These are phyloP conservation scores for Ginglymostoma cirratum DNA, from an alignment of 2,113 vertebrate species.

Conservation along the genomic window DNA sequence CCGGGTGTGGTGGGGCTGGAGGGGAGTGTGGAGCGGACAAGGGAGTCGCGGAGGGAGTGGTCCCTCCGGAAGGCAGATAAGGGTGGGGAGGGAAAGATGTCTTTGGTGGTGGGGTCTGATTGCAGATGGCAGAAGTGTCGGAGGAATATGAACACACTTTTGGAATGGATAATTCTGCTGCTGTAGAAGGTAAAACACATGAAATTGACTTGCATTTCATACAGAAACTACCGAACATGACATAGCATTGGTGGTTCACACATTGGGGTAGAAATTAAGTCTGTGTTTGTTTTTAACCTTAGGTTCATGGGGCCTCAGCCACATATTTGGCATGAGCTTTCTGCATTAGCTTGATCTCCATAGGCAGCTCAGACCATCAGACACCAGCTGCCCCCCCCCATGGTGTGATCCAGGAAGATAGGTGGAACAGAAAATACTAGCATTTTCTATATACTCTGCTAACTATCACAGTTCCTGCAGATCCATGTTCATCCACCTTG, in stretches of 20 bases:
- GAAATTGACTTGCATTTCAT: not conserved
- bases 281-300: not conserved
- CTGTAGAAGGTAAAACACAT: not conserved
- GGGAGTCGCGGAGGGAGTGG: too few species aligned
- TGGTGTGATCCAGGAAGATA: not conserved
- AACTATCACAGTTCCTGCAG: too few species aligned
- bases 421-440: not conserved
- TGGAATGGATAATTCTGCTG: not conserved
- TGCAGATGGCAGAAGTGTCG: too few species aligned
- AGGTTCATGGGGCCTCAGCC: not conserved
- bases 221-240: not conserved
- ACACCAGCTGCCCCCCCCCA: not conserved
- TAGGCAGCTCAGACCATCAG: not conserved
- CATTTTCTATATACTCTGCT: not conserved
- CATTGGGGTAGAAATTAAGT: not conserved
- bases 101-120: too few species aligned
- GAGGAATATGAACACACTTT: not conserved
- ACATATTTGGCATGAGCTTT: not conserved
- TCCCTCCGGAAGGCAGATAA: too few species aligned
- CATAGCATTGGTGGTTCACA: not conserved
- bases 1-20: too few species aligned
- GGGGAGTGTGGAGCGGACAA: too few species aligned
- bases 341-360: not conserved
- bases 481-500: too few species aligned
- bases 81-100: too few species aligned